A percentile compares a stretch with the other conserved stretches of the same genome.
Conservation (phyloP, 2,888 invertebrate genomes). For the Clitarchus hookeri region DNA sequence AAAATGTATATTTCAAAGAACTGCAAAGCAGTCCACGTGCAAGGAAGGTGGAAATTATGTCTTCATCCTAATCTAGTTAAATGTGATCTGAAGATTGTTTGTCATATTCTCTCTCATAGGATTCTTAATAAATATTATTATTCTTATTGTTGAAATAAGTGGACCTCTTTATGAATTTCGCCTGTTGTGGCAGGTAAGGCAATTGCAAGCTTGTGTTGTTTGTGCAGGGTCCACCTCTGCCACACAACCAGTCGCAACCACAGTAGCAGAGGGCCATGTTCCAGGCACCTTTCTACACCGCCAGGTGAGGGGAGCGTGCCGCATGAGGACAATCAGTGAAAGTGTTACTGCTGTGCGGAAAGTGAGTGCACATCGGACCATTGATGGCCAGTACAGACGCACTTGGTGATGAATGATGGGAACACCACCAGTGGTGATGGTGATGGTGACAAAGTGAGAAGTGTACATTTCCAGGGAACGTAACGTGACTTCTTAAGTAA, state of each 20-base stretch:
- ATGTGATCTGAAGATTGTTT: no score
- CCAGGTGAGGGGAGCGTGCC: slow-evolving; percentile 26
- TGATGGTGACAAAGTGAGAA: neutral
- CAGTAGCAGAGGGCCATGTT: slow-evolving; percentile 60
- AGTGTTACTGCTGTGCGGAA: slow-evolving; percentile 29
- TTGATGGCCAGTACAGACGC: slow-evolving; percentile 14
- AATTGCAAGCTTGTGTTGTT: slow-evolving; percentile 48
- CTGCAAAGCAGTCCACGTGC: no score
- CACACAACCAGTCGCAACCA: slow-evolving; percentile 63
- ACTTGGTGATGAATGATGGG: no score
- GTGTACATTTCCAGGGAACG: neutral
- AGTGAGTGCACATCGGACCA: slow-evolving; percentile 12
- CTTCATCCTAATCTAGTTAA: no score
- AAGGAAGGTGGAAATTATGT: no score
- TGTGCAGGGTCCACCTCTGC: slow-evolving; percentile 62
- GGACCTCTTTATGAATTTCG: no score
- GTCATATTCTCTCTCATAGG: no score
- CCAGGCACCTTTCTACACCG: slow-evolving; percentile 28
- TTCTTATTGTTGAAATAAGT: no score
- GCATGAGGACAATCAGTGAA: slow-evolving; percentile 10
- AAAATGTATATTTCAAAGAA: no score
- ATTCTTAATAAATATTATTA: no score
- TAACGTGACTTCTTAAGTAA: neutral
- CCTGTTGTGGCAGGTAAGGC: no score
- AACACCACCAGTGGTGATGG: no score